Evolutionary conservation across 2,797 vertebrate genomes (phyloP).

Genomic region (Spinus olivaceus): DNA sequence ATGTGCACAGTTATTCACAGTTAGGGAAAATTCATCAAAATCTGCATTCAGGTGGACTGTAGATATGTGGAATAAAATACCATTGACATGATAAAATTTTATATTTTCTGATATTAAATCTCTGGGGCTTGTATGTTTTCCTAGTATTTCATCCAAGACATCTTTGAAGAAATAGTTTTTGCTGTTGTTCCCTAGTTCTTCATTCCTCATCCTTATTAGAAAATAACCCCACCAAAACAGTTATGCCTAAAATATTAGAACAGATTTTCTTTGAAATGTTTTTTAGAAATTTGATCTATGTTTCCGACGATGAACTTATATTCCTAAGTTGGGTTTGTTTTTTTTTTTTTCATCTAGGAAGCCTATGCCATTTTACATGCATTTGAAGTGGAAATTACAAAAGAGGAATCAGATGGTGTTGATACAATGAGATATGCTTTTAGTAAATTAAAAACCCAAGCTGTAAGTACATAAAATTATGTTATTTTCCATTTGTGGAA

Average conservation of each 20-base stretch:
- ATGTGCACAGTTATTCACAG: neutral
- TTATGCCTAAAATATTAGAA: neutral
- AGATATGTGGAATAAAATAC: neutral
- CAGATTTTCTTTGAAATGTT: neutral
- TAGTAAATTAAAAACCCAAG: slow-evolving; percentile 76
- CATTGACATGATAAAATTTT: neutral
- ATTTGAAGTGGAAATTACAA: slow-evolving; percentile 77
- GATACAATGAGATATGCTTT: slow-evolving; percentile 77
- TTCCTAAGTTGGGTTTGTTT: neutral
- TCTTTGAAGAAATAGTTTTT: neutral
- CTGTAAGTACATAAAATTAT: slow-evolving; percentile 72
- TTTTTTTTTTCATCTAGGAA: slow-evolving; percentile 70
- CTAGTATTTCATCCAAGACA: neutral
- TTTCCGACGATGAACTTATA: neutral
- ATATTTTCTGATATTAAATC: neutral
- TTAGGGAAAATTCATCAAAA: neutral
- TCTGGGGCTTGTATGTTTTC: neutral
- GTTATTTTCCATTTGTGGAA: neutral
- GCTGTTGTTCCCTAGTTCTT: neutral
- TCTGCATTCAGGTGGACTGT: neutral
- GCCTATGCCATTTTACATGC: slow-evolving; percentile 78
- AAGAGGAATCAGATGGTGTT: slow-evolving; percentile 80
- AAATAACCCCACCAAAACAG: neutral
- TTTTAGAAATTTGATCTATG: neutral
- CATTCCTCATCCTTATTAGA: neutral